Evolutionary conservation across 1,140 invertebrate species (phyloP), one percentile per base, ranked within the genome.

Genomic region (Ridgeia piscesae): DNA sequence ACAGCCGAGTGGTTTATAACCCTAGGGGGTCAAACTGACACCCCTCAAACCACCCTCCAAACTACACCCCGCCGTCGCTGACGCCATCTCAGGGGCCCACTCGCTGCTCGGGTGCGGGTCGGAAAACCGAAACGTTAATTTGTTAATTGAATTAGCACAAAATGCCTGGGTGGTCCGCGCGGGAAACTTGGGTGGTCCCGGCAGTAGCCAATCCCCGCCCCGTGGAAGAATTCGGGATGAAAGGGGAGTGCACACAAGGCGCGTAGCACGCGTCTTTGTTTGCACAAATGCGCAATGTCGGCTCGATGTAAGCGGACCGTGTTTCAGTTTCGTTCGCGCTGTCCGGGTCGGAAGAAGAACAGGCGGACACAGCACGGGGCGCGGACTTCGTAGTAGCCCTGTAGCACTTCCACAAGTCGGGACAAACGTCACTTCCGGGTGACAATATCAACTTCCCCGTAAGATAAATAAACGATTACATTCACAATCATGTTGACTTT

Each of bases 111-210:
- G 14, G 27, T 17, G 14, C 27, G 8, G 58, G 6, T 77, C 58
- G 58, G 58, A 31, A 77, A 77, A 77, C 58, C 58, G 58, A 77
- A 77, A 77, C 58, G 58, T 77, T 77, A 77, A 77, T 77, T 77
- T 77, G 58, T 31, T 77, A 77, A 77, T 77, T 77, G 58, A 77
- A 77, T 77, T 77, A 77, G 17, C 58, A 31, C 58, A 77, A 77
- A 77, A 77, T 31, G 58, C 58, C 58, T 77, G 58, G 58, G 58
- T 77, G 58, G 58, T 77, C 58, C 27, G 58, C 17, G 58, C 58
- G 58, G 58, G 58, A 77, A 77, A 77, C 58, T 77, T 77, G 58
- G 58, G 58, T 77, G 58, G 58, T 77, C 58, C 27, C 8, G 11
- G 58, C 27, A 77, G 27, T 77, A 77, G 17, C 58, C 58, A 27